Base-by-base conservation (phyloP, 2,888 invertebrate species). In the Conistra vaccinii region DNA sequence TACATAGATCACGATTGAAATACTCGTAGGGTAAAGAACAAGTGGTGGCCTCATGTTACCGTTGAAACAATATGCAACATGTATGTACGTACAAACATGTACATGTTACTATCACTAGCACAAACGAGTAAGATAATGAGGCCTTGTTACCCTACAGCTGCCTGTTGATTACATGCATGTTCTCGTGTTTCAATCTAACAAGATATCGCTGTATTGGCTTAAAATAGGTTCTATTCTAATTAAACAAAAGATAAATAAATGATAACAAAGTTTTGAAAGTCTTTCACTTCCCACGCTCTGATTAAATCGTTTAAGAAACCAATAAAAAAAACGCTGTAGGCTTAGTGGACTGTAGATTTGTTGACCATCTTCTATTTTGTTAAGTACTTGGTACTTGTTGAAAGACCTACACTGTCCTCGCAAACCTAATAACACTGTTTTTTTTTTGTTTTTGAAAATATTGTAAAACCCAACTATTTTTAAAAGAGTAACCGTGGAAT, bases 111-210 rank as follows among this genome's bases (percentile, higher is more conserved):
- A 78, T 73, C n/a, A n/a, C 57, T 39, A 45, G 61, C 29, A 58
- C 55, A 42, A 45, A 17, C 45, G 57, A 62, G 61, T 10, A 29
- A 62, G 67, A 60, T 78, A 83, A 72, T 83, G 55, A 62, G 72
- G 29, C 9, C 48, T 62, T 75, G 78, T 75, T 66, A 61, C 26
- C 61, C 61, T 73, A 35, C 80, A 75, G 75, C 76, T 51, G 53
- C 42, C 35, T 60, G 68, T 61, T 60, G 29, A 78, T 78, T 51
- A 80, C 32, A 78, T 32, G 20, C 32, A n/a, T 63, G 62, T 58
- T 76, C 45, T 53, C n/a, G n/a, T n/a, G n/a, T n/a, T n/a, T n/a
- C n/a, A 51, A 29, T 70, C n/a, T 39, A 39, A 55, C n/a, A 66
- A 55, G 32, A 61, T 51, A 60, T 48, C 26, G 20, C 23, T 35